Base-by-base conservation (phyloP, 2,888 invertebrate genomes). In the Cryptus viduatorius region DNA sequence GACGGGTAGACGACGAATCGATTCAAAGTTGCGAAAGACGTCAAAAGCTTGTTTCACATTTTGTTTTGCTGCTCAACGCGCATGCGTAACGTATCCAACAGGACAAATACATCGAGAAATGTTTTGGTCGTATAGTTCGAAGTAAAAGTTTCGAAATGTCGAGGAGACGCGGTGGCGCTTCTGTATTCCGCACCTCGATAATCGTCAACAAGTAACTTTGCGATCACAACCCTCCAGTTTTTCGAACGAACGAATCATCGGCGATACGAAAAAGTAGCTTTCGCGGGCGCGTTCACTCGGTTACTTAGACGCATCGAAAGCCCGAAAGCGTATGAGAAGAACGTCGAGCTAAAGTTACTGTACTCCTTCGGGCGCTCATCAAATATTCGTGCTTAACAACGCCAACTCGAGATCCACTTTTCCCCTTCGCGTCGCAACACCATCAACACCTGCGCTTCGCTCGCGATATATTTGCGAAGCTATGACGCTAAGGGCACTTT, bases 381-480 rank as follows among this genome's bases (percentile, higher is more conserved):
- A 91, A 92, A 91, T 91, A 92, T 92, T 91, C 89, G 87, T 29
- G 77, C 78, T 68, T 87, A 77, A 88, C 37, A 37, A 37, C 37
- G 86, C 88, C 87, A 89, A 90, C 89, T 87, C 87, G 85, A 87
- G 56, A 24, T 59, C 87, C 89, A 88, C 87, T 90, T 89, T 87
- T 19, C 19, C 65, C 31, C 59, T 31, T 29, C 56, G 12, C 46
- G 14, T 29, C 16, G 72, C 80, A 48, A 72, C 48, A 69, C 73
- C 85, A 88, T 89, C 89, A 88, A 89, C 91, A 91, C 91, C 92
- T 92, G 91, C 83, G 91, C 86, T 89, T 87, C 73, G 8, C 24
- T n/a, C 65, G 29, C 46, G 56, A 79, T 24, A 56, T n/a, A 72
- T 72, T 72, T 59, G 14, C 56, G 44, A 19, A 24, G 44, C 59